Evolutionary conservation across 2,797 vertebrate species (phyloP).

Genomic region (Paguma larvata): DNA sequence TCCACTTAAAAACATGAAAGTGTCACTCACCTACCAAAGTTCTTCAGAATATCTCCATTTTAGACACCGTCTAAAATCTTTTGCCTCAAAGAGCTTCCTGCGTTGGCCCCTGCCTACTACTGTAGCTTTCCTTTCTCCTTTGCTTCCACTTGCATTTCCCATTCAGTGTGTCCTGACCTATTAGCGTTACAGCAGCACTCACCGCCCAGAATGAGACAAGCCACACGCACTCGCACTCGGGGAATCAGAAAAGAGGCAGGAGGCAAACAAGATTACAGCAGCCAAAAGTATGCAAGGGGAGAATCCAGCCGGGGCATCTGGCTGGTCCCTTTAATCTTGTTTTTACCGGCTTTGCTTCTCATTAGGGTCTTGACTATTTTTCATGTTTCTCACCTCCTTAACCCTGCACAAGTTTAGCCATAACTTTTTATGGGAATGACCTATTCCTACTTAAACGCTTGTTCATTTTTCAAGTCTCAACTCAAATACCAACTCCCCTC

Average conservation of each 20-base stretch:
- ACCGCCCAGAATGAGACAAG: too few species aligned
- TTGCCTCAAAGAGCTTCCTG: neutral
- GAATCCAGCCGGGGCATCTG: too few species aligned
- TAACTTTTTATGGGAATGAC: neutral
- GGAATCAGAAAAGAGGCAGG: too few species aligned
- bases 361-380: neutral
- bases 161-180: neutral
- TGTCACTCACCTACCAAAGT: too few species aligned
- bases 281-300: too few species aligned
- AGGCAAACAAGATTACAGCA: too few species aligned
- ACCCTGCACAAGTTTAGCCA: too few species aligned
- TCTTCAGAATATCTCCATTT: neutral
- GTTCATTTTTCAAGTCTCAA: neutral
- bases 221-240: too few species aligned
- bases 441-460: neutral
- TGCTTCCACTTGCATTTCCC: neutral
- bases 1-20: neutral
- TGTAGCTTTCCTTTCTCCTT: neutral
- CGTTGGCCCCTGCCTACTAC: fast-evolving
- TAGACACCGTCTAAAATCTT: neutral
- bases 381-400: neutral
- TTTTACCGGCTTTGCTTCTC: too few species aligned
- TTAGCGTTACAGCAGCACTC: too few species aligned
- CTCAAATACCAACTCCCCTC: neutral
- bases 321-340: too few species aligned